Conservation (phyloP, 2,113 vertebrate genomes). For the Oryzias curvinotus region DNA sequence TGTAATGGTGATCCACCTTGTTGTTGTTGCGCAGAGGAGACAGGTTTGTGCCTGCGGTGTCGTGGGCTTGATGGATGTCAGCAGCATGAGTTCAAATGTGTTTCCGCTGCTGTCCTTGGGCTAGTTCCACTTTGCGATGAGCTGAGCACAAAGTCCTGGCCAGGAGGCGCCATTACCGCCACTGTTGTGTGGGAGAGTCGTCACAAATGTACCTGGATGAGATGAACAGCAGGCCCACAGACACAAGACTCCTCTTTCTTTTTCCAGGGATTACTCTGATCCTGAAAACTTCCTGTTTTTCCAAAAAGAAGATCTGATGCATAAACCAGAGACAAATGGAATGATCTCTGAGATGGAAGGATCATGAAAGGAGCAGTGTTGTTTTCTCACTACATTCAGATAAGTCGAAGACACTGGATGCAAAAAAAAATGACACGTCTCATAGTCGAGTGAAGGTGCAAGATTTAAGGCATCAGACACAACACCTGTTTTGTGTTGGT, state of each 20-base stretch:
- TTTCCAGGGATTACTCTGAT: conserved; percentile 15
- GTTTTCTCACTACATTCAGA: conserved; percentile 49
- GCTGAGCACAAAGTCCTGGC: conserved; percentile 53
- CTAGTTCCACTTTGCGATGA: conserved; percentile 56
- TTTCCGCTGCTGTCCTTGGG: conserved; percentile 58
- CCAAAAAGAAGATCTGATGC: not conserved
- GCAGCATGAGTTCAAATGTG: conserved; percentile 63
- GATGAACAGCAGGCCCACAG: conserved; percentile 39
- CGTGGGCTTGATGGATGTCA: conserved; percentile 61
- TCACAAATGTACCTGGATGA: conserved; percentile 51
- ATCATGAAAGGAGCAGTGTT: conserved; percentile 14
- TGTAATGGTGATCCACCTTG: conserved; percentile 51
- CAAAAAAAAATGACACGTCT: conserved; percentile 53
- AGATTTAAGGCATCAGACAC: conserved; percentile 38
- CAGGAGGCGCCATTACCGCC: conserved; percentile 62
- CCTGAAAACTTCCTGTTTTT: not conserved
- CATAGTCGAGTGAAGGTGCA: conserved; percentile 35
- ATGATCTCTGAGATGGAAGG: conserved; percentile 16
- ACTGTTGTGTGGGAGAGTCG: conserved; percentile 29
- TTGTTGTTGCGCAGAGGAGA: conserved; percentile 62
- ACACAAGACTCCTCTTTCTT: conserved; percentile 6
- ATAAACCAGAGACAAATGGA: not conserved
- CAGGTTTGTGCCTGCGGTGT: conserved; percentile 60
- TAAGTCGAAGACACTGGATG: conserved; percentile 33
- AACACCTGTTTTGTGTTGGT: conserved; percentile 55